Conservation (phyloP, 2,113 vertebrate genomes). For the Trinectes maculatus region DNA sequence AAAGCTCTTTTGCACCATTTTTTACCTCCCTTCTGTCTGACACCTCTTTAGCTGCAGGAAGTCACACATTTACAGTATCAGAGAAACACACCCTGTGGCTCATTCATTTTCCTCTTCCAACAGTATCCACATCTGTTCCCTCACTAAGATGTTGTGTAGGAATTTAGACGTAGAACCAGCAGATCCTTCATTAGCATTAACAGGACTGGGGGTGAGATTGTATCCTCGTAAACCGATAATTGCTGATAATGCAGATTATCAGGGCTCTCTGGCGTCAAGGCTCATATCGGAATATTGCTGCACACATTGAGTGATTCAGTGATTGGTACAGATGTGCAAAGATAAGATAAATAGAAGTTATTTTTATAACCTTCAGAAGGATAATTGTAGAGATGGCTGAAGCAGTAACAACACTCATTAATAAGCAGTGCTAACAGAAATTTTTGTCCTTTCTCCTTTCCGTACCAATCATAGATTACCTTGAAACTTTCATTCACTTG, state of each 20-base stretch:
- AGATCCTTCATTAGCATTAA: slow-evolving; percentile 55
- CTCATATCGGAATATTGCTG: slow-evolving; percentile 50
- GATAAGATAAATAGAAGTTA: slow-evolving; percentile 64
- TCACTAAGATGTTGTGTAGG: slow-evolving; percentile 27
- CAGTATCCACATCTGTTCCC: slow-evolving; percentile 12
- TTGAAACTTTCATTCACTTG: slow-evolving; percentile 48
- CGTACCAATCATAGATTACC: slow-evolving; percentile 45
- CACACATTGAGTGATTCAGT: slow-evolving; percentile 62
- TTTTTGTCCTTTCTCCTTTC: slow-evolving; percentile 13
- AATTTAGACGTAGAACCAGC: slow-evolving; percentile 46
- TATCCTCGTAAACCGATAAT: slow-evolving; percentile 47
- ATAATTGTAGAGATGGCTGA: slow-evolving; percentile 51
- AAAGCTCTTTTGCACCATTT: neutral
- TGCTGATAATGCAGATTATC: slow-evolving; percentile 65
- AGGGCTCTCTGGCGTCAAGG: slow-evolving; percentile 44
- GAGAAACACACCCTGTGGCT: neutral
- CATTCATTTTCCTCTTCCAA: slow-evolving; percentile 13
- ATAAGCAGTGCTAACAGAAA: slow-evolving; percentile 48
- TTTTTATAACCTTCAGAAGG: slow-evolving; percentile 57
- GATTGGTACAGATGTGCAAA: slow-evolving; percentile 58
- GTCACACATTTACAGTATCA: neutral
- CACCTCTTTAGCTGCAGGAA: neutral
- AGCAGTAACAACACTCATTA: slow-evolving; percentile 51
- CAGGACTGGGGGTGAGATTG: slow-evolving; percentile 48
- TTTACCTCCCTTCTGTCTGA: neutral